These are phyloP conservation scores for Ditylenchus weischeri DNA, from an alignment of 2,888 invertebrate genomes.

Conservation along the genomic window DNA sequence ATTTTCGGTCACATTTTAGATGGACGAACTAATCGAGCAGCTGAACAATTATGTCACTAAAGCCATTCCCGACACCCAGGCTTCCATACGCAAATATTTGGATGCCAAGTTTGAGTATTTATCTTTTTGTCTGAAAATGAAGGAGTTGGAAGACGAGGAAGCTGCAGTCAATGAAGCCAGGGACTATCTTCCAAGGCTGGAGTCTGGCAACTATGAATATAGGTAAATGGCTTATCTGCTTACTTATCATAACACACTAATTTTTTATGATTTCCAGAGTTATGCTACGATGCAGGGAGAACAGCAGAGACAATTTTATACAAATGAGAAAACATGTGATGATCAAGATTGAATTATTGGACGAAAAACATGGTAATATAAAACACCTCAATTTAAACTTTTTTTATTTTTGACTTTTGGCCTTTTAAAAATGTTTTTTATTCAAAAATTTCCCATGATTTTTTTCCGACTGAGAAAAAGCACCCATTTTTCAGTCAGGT, in stretches of 20 bases:
- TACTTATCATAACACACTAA: background rate
- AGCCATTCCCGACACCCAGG: slow-evolving; percentile 93
- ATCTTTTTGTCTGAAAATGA: slow-evolving; percentile 96
- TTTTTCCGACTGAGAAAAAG: too few relatives aligned
- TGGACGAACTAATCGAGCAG: slow-evolving; percentile 85
- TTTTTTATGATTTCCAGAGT: slow-evolving; percentile 65
- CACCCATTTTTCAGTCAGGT: too few relatives aligned
- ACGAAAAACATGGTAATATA: slow-evolving; percentile 82
- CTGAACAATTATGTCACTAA: slow-evolving; percentile 90
- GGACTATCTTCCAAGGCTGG: slow-evolving; percentile 88
- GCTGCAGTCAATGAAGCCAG: slow-evolving; percentile 40
- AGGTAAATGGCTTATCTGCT: slow-evolving; percentile 62
- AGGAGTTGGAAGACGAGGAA: slow-evolving; percentile 95
- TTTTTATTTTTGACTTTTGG: too few relatives aligned
- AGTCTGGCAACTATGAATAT: slow-evolving; percentile 99
- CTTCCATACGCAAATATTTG: slow-evolving; percentile 94
- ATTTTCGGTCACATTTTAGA: slow-evolving; percentile 64
- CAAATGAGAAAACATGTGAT: slow-evolving; percentile 77
- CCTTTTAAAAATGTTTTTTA: too few relatives aligned
- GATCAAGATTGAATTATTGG: slow-evolving; percentile 91
- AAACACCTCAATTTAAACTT: too few relatives aligned
- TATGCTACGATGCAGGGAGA: slow-evolving; percentile 89
- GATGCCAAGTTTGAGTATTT: slow-evolving; percentile 98
- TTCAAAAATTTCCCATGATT: too few relatives aligned
- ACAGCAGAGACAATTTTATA: slow-evolving; percentile 76